These are phyloP conservation scores for Augochlorella aurata DNA, from an alignment of 2,888 invertebrate species.

Conservation along the genomic window DNA sequence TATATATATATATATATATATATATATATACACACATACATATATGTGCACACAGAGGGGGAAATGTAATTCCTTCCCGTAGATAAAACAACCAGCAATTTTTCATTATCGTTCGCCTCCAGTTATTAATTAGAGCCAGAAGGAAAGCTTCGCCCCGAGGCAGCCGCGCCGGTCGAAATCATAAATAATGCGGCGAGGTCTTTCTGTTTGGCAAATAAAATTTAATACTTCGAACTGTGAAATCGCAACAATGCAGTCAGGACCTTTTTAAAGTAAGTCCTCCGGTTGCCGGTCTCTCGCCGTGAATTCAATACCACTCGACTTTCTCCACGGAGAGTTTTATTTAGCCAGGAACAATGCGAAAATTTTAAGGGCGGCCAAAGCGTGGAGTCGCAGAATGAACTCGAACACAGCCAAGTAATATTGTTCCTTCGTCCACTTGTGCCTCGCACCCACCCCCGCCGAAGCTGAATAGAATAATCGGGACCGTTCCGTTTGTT, in stretches of 20 bases:
- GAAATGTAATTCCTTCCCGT: slow-evolving; percentile 45
- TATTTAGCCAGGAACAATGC: slow-evolving; percentile 10
- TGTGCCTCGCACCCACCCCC: slow-evolving; percentile 7
- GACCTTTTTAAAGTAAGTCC: background rate
- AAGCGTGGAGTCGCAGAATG: background rate
- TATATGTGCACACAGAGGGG: slow-evolving; percentile 15
- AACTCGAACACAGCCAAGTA: background rate
- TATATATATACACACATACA: background rate
- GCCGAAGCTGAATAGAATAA: slow-evolving; percentile 44
- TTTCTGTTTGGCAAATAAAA: background rate
- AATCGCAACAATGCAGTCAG: background rate
- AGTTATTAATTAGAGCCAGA: slow-evolving; percentile 38
- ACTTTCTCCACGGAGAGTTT: slow-evolving; percentile 1
- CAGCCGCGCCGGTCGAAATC: background rate
- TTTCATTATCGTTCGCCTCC: slow-evolving; percentile 55
- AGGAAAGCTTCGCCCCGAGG: background rate
- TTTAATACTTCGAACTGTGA: background rate
- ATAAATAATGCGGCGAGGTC: background rate
- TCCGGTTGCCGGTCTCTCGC: background rate
- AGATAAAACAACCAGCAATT: slow-evolving; percentile 58
- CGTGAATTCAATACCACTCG: slow-evolving; percentile 2
- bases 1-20: slow-evolving; percentile 4
- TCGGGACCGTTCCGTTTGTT: slow-evolving; percentile 55
- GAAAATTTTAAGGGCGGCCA: background rate
- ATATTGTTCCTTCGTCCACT: slow-evolving; percentile 33